phyloP scores from a whole-genome alignment of 2,113 vertebrate genomes.

The Ictalurus furcatus region DNA sequence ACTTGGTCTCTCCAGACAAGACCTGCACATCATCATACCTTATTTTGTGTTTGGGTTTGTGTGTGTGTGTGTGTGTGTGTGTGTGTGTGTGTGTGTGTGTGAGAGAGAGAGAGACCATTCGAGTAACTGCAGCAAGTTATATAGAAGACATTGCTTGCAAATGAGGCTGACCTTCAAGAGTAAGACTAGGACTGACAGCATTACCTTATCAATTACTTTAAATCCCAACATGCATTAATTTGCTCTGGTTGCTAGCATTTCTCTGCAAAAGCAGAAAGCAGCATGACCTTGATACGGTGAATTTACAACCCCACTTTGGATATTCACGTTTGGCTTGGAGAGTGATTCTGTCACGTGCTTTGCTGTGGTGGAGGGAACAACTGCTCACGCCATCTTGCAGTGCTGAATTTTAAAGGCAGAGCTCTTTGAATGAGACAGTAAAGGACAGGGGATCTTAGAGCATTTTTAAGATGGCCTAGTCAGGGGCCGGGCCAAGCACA shows the following conservation, averaged over 20 bases:
- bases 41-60: slow-evolving; percentile 22
- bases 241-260: slow-evolving; percentile 29
- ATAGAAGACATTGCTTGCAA: slow-evolving; percentile 40
- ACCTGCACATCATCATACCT: slow-evolving; percentile 42
- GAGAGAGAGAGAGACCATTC: neutral
- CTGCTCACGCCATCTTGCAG: slow-evolving; percentile 75
- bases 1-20: slow-evolving; percentile 45
- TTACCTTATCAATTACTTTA: slow-evolving; percentile 49
- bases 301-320: slow-evolving; percentile 54
- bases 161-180: slow-evolving; percentile 36
- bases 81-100: neutral
- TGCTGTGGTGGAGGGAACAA: slow-evolving; percentile 64
- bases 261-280: slow-evolving; percentile 31
- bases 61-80: slow-evolving; percentile 28
- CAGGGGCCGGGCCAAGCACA: slow-evolving; percentile 69
- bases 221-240: slow-evolving; percentile 48
- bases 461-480: slow-evolving; percentile 69
- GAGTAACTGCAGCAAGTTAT: slow-evolving; percentile 5
- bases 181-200: slow-evolving; percentile 28
- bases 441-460: slow-evolving; percentile 78
- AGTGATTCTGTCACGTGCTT: slow-evolving; percentile 35
- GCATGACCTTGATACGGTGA: slow-evolving; percentile 51
- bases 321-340: slow-evolving; percentile 39
- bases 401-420: slow-evolving; percentile 77
- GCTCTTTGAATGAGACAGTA: slow-evolving; percentile 80